Conservation (phyloP, 2,888 invertebrate genomes). For the Mesorhabditis belari region DNA sequence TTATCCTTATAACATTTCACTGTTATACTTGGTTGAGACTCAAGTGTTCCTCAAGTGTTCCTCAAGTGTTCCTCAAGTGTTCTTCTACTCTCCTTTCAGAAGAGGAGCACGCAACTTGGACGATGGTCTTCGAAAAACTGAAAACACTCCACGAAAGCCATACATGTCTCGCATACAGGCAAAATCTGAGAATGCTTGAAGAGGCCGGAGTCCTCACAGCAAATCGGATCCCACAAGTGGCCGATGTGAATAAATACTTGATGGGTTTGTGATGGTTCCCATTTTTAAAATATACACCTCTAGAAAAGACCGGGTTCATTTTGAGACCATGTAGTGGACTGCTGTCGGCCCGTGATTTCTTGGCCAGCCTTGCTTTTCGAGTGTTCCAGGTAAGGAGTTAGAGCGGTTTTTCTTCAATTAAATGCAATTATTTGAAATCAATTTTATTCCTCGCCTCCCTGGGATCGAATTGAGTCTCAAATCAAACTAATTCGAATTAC, state of each 20-base stretch:
- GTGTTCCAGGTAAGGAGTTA: constrained; percentile 59
- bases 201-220: constrained; percentile 73
- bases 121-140: constrained; percentile 78
- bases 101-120: constrained; percentile 82
- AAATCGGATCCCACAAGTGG: constrained; percentile 83
- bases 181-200: constrained; percentile 76
- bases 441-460: too few species aligned
- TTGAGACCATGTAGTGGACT: constrained; percentile 94
- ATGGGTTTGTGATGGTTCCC: constrained; percentile 62
- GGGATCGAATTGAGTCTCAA: too few species aligned
- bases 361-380: constrained; percentile 70
- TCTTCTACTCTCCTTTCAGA: too few species aligned
- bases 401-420: too few species aligned
- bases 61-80: too few species aligned
- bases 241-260: constrained; percentile 87
- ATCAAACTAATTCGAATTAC: too few species aligned
- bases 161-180: constrained; percentile 67
- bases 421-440: too few species aligned
- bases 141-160: constrained; percentile 82
- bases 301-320: constrained; percentile 75
- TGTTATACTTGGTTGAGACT: too few species aligned
- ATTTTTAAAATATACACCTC: too few species aligned
- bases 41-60: constrained; percentile 58
- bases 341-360: constrained; percentile 90
- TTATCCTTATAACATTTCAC: too few species aligned